Evolutionary conservation across 2,113 vertebrate genomes (phyloP).

Genomic region (Chaetops frenatus): DNA sequence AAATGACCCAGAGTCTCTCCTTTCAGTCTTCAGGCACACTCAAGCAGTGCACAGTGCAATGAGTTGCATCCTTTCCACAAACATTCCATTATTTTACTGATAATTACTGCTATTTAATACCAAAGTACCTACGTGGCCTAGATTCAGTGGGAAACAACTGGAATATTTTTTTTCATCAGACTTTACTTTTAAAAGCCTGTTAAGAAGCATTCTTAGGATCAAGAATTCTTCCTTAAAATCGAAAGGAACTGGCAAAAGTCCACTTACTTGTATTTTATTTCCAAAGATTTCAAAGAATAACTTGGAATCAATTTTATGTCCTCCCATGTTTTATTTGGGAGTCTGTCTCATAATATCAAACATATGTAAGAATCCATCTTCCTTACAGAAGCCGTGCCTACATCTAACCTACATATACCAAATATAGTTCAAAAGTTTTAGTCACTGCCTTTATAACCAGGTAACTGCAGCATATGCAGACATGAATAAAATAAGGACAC

Average conservation of each 20-base stretch:
- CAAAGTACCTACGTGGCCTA: background rate
- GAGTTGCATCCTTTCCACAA: background rate
- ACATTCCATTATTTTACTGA: background rate
- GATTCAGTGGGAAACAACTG: background rate
- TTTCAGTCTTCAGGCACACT: background rate
- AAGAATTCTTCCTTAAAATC: background rate
- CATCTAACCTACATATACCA: background rate
- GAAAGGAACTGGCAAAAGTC: background rate
- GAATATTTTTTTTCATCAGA: background rate
- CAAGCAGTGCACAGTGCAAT: background rate
- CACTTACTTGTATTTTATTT: background rate
- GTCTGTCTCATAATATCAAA: background rate
- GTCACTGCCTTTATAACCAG: background rate
- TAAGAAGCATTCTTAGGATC: background rate
- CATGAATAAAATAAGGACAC: background rate
- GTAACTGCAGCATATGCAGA: background rate
- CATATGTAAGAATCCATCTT: background rate
- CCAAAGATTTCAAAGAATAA: background rate
- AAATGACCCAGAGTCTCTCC: background rate
- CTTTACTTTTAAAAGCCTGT: background rate
- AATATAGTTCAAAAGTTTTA: background rate
- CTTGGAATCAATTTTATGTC: background rate
- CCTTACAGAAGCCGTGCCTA: background rate
- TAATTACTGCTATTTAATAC: background rate
- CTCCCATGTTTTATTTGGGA: background rate